Base-by-base conservation (phyloP, 2,888 invertebrate genomes). In the Drosophila gaucha region DNA sequence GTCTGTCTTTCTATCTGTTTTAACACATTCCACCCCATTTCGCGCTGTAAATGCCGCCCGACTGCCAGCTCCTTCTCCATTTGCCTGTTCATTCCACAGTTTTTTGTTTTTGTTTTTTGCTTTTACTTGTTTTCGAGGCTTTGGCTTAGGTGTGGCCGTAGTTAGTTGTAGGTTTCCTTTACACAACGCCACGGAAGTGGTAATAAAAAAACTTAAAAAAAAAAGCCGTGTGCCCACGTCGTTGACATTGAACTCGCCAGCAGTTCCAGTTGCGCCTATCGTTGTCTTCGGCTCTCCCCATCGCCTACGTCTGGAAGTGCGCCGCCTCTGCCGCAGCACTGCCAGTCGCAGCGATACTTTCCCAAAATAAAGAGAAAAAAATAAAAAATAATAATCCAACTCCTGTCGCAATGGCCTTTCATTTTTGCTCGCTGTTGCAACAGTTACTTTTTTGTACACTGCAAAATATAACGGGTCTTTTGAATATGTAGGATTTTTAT, bases 11-110 rank as follows among this genome's bases (percentile, higher is more conserved):
- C 59, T 72, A 62, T 79, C 80, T 73, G 65, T 41, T 60, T 74
- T 75, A 73, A 71, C 86, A 86, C 86, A 82, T 86, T 82, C 86
- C 82, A 82, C 82, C 82, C 82, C 84, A 82, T 82, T 86, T 80
- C 74, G 77, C 69, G 74, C 71, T 58, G 60, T 49, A 66, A 56
- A 69, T 70, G 80, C 59, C 74, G 67, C 67, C 83, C 63, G 54
- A 58, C 59, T 76, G 64, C 52, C 47, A 60, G 57, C 74, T 66
- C 66, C 57, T 78, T 39, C 63, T 54, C 31, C 46, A 44, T 39
- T 22, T 44, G 57, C 47, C 57, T 63, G 33, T 57, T 43, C 60
- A 60, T 60, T 44, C 31, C 59, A 51, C 51, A 16, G 12, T 36
- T 38, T 47, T 59, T 82, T 73, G 60, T 68, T 79, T 71, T 67